phyloP scores from a whole-genome alignment of 2,113 vertebrate species.

The Chaenocephalus aceratus region DNA sequence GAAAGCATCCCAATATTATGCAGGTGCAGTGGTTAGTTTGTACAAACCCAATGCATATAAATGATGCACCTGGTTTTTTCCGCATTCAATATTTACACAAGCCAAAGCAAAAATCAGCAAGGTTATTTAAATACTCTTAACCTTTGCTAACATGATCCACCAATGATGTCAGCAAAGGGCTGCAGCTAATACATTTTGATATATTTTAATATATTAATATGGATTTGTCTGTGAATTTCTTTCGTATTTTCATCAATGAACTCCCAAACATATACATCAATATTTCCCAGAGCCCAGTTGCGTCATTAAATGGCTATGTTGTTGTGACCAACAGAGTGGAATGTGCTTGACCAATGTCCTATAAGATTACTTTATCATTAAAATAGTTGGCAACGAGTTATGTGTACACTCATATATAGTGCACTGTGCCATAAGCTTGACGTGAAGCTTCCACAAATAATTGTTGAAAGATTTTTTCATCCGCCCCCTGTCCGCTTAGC shows the following conservation, averaged over 20 bases:
- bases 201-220: too few species aligned
- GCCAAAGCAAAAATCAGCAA: too few species aligned
- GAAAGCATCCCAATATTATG: not conserved
- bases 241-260: too few species aligned
- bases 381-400: not conserved
- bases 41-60: not conserved
- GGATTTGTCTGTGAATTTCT: too few species aligned
- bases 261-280: too few species aligned
- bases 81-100: not conserved
- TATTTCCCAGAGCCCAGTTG: too few species aligned
- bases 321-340: too few species aligned
- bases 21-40: not conserved
- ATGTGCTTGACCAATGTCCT: not conserved
- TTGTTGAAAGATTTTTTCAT: not conserved
- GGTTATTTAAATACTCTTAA: not conserved
- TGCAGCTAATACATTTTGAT: too few species aligned
- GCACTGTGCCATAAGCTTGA: not conserved
- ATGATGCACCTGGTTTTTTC: not conserved
- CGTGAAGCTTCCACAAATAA: not conserved
- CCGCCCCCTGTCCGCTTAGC: conserved; percentile 20
- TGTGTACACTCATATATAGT: not conserved
- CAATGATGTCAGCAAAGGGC: too few species aligned
- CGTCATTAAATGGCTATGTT: too few species aligned
- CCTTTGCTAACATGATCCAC: not conserved
- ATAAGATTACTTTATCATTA: not conserved